Conservation (phyloP, 1,140 invertebrate species). For the Holotrichia oblita region DNA sequence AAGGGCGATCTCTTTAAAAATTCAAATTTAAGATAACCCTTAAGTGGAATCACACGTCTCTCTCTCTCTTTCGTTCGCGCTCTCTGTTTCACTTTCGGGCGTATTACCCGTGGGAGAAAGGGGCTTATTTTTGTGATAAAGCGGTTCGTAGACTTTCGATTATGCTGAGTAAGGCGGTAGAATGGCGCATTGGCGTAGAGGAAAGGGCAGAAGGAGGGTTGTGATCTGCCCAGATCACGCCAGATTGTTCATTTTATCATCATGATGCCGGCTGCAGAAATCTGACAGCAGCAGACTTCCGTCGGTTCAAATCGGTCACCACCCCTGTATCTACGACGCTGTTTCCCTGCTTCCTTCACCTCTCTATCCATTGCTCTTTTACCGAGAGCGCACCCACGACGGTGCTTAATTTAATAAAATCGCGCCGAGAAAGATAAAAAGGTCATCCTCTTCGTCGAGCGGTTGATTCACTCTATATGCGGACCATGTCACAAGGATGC, state of each 20-base stretch:
- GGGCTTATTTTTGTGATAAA: conserved; percentile 22
- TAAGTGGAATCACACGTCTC: conserved; percentile 3
- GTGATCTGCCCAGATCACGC: not conserved
- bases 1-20: conserved; percentile 23
- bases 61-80: not conserved
- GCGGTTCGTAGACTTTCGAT: conserved; percentile 14
- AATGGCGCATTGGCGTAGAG: not conserved
- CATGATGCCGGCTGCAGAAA: not conserved
- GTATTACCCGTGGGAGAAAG: not conserved
- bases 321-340: not conserved
- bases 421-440: conserved; percentile 30
- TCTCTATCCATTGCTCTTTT: not conserved
- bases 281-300: not conserved
- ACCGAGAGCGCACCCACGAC: conserved; percentile 1
- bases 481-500: conserved; percentile 17
- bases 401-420: conserved; percentile 31
- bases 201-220: not conserved
- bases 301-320: not conserved
- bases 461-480: conserved; percentile 28
- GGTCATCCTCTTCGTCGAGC: conserved; percentile 25
- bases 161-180: conserved; percentile 7
- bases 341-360: not conserved
- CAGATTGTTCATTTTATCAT: conserved; percentile 7
- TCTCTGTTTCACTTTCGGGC: not conserved
- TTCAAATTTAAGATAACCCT: conserved; percentile 25